phyloP scores from a whole-genome alignment of 2,113 vertebrate genomes.

The Trinectes maculatus region DNA sequence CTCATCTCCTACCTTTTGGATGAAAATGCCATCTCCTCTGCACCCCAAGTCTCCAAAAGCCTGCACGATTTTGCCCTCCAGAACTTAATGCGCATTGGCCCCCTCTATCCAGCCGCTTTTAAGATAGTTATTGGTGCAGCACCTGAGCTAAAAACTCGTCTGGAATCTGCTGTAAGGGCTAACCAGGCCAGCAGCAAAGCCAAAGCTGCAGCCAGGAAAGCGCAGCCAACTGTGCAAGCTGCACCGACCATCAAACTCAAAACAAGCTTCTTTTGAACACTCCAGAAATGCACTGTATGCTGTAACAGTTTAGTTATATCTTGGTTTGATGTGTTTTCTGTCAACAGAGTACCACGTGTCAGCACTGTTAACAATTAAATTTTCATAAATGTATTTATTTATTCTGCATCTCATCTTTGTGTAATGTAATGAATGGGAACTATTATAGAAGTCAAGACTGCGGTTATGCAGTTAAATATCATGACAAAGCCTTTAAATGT shows the following conservation, averaged over 20 bases:
- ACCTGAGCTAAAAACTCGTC: conserved; percentile 92
- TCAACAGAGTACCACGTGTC: conserved; percentile 24
- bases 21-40: conserved; percentile 90
- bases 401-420: conserved; percentile 43
- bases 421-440: conserved; percentile 15
- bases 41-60: conserved; percentile 85
- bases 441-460: conserved; percentile 34
- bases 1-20: conserved; percentile 96
- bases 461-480: conserved; percentile 63
- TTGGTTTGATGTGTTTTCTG: conserved; percentile 29
- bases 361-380: conserved; percentile 22
- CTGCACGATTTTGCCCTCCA: conserved; percentile 98
- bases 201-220: conserved; percentile 88
- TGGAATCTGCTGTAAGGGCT: conserved; percentile 94
- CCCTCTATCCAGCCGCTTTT: conserved; percentile 95
- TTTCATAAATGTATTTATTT: conserved; percentile 63
- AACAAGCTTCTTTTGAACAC: conserved; percentile 93
- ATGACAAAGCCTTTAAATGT: conserved; percentile 60
- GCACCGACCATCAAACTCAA: conserved; percentile 98
- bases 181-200: conserved; percentile 94
- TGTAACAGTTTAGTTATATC: conserved; percentile 18
- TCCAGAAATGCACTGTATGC: conserved; percentile 9
- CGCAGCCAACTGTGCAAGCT: conserved; percentile 88
- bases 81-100: conserved; percentile 96
- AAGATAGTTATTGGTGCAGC: conserved; percentile 97